Conservation (phyloP, 2,797 vertebrate genomes). For the Tympanoctomys barrerae region DNA sequence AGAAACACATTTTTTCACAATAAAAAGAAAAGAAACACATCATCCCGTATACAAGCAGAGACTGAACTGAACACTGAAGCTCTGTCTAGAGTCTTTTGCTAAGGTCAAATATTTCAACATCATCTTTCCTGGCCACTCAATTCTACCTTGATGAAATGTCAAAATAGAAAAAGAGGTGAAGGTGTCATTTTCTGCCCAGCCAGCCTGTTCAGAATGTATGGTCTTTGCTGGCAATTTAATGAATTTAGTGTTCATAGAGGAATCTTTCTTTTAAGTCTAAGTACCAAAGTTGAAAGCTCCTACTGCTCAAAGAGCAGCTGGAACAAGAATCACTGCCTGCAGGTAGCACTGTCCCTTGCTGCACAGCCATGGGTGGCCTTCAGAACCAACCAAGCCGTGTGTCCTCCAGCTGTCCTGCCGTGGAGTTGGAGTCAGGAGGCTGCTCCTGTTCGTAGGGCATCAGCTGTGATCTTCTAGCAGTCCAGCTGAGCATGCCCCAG, state of each 20-base stretch:
- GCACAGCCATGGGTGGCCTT: not conserved
- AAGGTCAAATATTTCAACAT: constrained; percentile 54
- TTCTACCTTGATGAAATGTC: constrained; percentile 72
- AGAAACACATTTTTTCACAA: not conserved
- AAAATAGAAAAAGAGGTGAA: constrained; percentile 53
- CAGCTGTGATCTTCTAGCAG: not conserved
- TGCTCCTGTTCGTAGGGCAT: not conserved
- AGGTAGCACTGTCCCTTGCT: not conserved
- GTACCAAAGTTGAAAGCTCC: constrained; percentile 10
- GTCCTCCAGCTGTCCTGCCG: not conserved
- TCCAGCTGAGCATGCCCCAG: not conserved
- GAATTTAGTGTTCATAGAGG: constrained; percentile 15
- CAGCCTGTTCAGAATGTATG: constrained; percentile 36
- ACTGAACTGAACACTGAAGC: not conserved
- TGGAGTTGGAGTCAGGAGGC: not conserved
- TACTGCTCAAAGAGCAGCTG: not conserved
- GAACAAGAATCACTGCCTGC: not conserved
- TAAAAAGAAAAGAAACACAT: not conserved
- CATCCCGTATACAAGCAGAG: not conserved
- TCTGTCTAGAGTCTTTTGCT: not conserved
- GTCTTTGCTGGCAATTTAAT: constrained; percentile 36
- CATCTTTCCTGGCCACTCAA: constrained; percentile 55
- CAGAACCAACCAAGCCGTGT: accelerated
- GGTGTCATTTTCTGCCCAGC: constrained; percentile 47
- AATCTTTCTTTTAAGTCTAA: constrained; percentile 62